Evolutionary conservation across 2,797 vertebrate species (phyloP).

Genomic region (Chelidonichthys spinosus): DNA sequence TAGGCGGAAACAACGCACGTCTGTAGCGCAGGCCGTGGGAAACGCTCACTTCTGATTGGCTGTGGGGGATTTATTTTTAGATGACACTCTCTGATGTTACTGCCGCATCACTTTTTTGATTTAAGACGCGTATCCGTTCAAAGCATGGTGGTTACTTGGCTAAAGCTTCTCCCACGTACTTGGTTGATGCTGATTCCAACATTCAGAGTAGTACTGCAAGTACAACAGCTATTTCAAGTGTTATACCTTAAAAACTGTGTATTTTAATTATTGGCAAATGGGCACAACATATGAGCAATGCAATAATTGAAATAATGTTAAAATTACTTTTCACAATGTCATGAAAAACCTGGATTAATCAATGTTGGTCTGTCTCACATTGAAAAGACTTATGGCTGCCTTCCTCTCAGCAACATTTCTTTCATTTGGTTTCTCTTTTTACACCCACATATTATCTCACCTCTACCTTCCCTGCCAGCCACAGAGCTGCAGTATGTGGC

Average conservation of each 20-base stretch:
- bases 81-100: background rate
- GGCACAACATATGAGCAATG: background rate
- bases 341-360: conserved; percentile 11
- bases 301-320: conserved; percentile 14
- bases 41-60: conserved; percentile 6
- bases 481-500: conserved; percentile 57
- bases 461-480: conserved; percentile 69
- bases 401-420: conserved; percentile 41
- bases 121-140: background rate
- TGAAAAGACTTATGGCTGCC: conserved; percentile 15
- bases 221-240: background rate
- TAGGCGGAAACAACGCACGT: conserved; percentile 57
- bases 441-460: conserved; percentile 71
- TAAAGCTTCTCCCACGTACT: conserved; percentile 9
- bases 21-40: background rate
- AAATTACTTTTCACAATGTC: background rate
- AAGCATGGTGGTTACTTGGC: background rate
- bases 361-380: background rate
- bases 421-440: conserved; percentile 52
- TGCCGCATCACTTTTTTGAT: background rate
- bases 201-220: background rate
- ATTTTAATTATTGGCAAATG: conserved; percentile 3
- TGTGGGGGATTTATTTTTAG: conserved; percentile 5
- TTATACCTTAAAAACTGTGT: background rate
- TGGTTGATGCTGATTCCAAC: background rate